A percentile compares a stretch with the other conserved stretches of the same genome.
Evolutionary conservation across 2,113 vertebrate species (phyloP).

Genomic region (Ceyx melanurus): DNA sequence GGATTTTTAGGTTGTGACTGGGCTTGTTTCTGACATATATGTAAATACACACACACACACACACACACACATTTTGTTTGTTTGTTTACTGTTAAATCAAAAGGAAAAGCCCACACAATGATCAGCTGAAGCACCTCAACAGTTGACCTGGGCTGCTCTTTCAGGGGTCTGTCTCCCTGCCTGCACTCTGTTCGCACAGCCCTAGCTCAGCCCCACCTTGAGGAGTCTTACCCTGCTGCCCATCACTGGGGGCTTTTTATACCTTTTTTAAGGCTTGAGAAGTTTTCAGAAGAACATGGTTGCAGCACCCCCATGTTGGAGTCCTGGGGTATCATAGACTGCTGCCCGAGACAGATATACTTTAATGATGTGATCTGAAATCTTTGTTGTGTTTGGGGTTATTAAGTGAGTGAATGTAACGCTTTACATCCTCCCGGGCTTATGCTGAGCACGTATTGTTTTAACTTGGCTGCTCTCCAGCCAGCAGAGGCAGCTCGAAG

Average conservation of each 20-base stretch:
- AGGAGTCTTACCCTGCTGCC: background rate
- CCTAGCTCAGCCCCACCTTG: background rate
- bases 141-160: background rate
- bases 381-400: background rate
- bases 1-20: background rate
- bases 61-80: too few species aligned
- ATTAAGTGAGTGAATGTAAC: background rate
- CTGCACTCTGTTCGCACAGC: too few species aligned
- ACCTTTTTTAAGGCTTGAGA: background rate
- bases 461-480: background rate
- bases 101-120: background rate
- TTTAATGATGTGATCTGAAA: background rate
- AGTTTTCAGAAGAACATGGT: background rate
- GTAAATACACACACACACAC: too few species aligned
- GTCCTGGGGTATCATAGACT: background rate
- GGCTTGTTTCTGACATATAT: background rate
- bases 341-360: background rate
- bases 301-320: accelerated
- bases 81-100: background rate
- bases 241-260: background rate
- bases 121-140: background rate
- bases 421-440: background rate
- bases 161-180: background rate
- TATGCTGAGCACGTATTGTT: accelerated
- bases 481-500: background rate